Base-by-base conservation (phyloP, 2,888 invertebrate genomes). In the Lingula anatina region DNA sequence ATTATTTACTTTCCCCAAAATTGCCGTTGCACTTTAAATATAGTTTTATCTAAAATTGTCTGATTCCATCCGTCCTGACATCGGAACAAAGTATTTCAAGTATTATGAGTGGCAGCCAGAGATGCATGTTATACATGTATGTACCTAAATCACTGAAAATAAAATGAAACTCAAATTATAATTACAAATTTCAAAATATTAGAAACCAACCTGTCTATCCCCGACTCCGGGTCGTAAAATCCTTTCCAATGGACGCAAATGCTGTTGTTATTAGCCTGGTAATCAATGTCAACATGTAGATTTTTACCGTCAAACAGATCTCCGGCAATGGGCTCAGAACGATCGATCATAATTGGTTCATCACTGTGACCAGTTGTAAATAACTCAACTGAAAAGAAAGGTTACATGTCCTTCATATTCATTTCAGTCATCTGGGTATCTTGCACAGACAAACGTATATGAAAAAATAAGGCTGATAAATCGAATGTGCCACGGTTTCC, bases 401-500 rank as follows among this genome's bases (percentile, higher is more conserved):
- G n/a, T 4, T 25, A 25, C 12, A 18, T 15, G 4, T 27, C 20
- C 5, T 23, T 2, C n/a, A 24, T 15, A 15, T 28, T 44, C n/a
- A 26, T 18, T n/a, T 5, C 27, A 26, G 7, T 15, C 15, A 18
- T 18, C 27, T 44, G n/a, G n/a, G n/a, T n/a, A n/a, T n/a, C n/a
- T n/a, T n/a, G n/a, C n/a, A n/a, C n/a, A n/a, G n/a, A n/a, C 21
- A 26, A 28, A 12, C 9, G 9, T 12, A 15, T 31, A 15, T 9
- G 9, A 12, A 12, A 31, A 9, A 31, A 12, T 12, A 31, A 18
- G 26, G 35, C 3, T 36, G n/a, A 21, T 43, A 42, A n/a, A 39
- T 20, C 4, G 46, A 5, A 44, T 65, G 64, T 2, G 59, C 42
- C 26, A 57, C 46, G 2, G 64, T 44, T 26, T 53, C 49, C 7